Conservation (phyloP, 2,888 invertebrate species). For the Villa cingulata region DNA sequence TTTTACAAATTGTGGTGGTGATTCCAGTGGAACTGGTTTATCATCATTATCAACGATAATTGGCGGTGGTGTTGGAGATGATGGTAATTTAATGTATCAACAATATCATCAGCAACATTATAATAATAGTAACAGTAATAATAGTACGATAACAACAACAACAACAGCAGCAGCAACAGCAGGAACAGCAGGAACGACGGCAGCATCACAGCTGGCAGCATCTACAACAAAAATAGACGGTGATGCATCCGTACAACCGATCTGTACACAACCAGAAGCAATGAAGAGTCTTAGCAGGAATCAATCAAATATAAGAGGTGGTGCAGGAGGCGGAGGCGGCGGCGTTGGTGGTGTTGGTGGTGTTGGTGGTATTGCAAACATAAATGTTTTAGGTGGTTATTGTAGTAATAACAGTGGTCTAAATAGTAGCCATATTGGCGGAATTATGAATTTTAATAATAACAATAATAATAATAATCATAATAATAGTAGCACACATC, state of each 20-base stretch:
- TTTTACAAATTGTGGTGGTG: neutral
- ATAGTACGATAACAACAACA: neutral
- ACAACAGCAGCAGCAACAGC: neutral
- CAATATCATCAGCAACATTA: neutral
- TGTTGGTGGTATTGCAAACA: slow-evolving; percentile 15
- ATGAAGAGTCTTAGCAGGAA: slow-evolving; percentile 17
- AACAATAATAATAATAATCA: slow-evolving; percentile 11
- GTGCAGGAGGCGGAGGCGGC: slow-evolving; percentile 18
- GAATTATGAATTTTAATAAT: slow-evolving; percentile 11
- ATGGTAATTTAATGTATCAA: neutral
- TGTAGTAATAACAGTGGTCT: slow-evolving; percentile 17
- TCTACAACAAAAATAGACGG: slow-evolving; percentile 11
- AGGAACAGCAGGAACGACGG: too few relatives aligned
- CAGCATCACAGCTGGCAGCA: neutral
- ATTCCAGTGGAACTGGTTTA: neutral
- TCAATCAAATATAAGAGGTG: slow-evolving; percentile 17
- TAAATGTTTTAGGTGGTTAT: slow-evolving; percentile 17
- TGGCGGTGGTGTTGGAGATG: too few relatives aligned
- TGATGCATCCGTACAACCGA: slow-evolving; percentile 26
- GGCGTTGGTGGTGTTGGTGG: slow-evolving; percentile 5
- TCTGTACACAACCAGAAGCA: slow-evolving; percentile 35
- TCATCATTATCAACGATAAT: slow-evolving; percentile 5
- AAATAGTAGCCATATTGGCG: slow-evolving; percentile 9
- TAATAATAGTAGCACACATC: slow-evolving; percentile 14
- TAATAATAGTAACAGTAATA: too few relatives aligned